These are phyloP conservation scores for Willisornis vidua DNA, from an alignment of 2,113 vertebrate species.

Conservation along the genomic window DNA sequence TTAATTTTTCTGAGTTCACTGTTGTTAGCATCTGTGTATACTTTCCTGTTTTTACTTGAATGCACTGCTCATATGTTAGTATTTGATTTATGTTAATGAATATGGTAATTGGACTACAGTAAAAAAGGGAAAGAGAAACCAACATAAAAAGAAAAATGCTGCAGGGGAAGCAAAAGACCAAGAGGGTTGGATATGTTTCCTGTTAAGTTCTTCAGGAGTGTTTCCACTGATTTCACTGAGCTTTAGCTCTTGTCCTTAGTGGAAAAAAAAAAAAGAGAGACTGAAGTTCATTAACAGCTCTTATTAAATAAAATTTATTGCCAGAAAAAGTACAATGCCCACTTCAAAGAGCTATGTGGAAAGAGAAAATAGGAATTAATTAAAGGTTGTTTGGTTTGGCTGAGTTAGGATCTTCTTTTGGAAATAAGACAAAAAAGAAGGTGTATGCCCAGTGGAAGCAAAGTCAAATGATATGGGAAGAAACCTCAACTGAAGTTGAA, in stretches of 20 bases:
- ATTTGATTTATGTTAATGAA: slow-evolving; percentile 21
- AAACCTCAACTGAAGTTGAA: background rate
- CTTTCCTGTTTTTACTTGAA: background rate
- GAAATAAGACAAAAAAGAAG: background rate
- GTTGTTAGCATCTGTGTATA: background rate
- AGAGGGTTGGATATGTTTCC: background rate
- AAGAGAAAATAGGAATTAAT: background rate
- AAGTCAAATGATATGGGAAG: background rate
- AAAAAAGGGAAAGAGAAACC: background rate
- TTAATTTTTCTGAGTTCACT: background rate
- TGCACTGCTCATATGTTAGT: background rate
- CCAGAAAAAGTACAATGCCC: background rate
- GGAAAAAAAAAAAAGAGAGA: background rate
- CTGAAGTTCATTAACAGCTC: background rate
- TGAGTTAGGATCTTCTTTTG: background rate
- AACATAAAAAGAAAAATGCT: background rate
- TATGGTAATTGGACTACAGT: background rate
- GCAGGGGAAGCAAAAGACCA: background rate
- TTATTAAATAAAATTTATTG: background rate
- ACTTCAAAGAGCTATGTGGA: background rate
- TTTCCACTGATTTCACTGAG: background rate
- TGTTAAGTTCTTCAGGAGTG: background rate
- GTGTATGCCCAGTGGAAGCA: background rate
- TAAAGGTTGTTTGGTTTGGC: background rate
- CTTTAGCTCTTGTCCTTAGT: background rate